Conservation (phyloP, 35 echinoderm and acorn worm genomes). For the Amphiura filiformis region DNA sequence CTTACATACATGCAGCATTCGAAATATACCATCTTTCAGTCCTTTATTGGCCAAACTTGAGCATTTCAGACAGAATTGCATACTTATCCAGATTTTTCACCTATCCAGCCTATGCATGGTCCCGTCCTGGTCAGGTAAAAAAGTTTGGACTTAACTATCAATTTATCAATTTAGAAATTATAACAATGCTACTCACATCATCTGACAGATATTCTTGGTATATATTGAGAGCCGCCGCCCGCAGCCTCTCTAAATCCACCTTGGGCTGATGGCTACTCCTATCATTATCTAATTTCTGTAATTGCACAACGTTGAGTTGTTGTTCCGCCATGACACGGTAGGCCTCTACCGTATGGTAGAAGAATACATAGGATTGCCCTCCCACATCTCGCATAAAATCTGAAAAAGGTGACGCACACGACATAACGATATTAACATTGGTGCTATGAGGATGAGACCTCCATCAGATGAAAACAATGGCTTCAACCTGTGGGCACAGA, state of each 20-base stretch:
- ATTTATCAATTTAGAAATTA: too few species aligned
- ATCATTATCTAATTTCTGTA: slow-evolving; percentile 48
- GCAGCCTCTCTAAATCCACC: slow-evolving; percentile 67
- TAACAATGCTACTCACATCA: slow-evolving; percentile 81
- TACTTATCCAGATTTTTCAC: too few species aligned
- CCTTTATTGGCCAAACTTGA: too few species aligned
- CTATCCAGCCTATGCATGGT: too few species aligned
- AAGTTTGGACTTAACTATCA: too few species aligned
- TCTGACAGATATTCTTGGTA: slow-evolving; percentile 90
- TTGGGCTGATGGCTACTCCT: slow-evolving; percentile 32
- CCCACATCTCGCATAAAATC: slow-evolving; percentile 89
- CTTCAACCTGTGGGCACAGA: too few species aligned
- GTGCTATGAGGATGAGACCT: not conserved
- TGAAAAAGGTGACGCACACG: slow-evolving; percentile 24
- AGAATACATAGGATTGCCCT: slow-evolving; percentile 76
- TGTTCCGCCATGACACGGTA: slow-evolving; percentile 92
- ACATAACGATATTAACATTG: not conserved
- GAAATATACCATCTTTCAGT: too few species aligned
- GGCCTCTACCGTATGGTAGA: slow-evolving; percentile 79
- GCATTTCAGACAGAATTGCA: too few species aligned
- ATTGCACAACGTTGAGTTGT: slow-evolving; percentile 77
- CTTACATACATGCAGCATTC: too few species aligned
- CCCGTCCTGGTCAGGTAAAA: too few species aligned
- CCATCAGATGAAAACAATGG: too few species aligned
- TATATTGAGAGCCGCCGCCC: slow-evolving; percentile 85